These are phyloP conservation scores for Papilio glaucus DNA, from an alignment of 1,140 invertebrate genomes.

Conservation along the genomic window DNA sequence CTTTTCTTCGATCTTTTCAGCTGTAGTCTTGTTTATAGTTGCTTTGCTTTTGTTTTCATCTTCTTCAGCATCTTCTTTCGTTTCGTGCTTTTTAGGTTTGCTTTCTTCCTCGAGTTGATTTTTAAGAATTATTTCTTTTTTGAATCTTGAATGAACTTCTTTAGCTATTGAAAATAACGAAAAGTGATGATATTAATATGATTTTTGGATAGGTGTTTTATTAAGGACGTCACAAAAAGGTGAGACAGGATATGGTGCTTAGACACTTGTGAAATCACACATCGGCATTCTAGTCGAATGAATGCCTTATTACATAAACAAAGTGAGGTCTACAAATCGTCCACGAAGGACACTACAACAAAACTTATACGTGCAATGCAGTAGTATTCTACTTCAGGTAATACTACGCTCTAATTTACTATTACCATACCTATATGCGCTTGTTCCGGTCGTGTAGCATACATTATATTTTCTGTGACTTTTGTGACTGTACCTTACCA, in stretches of 20 bases:
- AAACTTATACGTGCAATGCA: slow-evolving; percentile 70
- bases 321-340: slow-evolving; percentile 46
- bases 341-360: slow-evolving; percentile 58
- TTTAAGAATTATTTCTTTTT: slow-evolving; percentile 69
- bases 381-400: slow-evolving; percentile 60
- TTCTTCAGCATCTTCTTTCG: slow-evolving; percentile 52
- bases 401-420: slow-evolving; percentile 62
- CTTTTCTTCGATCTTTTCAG: slow-evolving; percentile 67
- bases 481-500: slow-evolving; percentile 51
- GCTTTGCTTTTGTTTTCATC: slow-evolving; percentile 53
- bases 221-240: slow-evolving; percentile 66
- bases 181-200: slow-evolving; percentile 62
- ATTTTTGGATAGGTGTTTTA: slow-evolving; percentile 55
- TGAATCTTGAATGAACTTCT: slow-evolving; percentile 80
- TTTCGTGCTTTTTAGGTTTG: slow-evolving; percentile 50
- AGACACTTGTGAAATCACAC: slow-evolving; percentile 58
- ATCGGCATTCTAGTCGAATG: slow-evolving; percentile 72
- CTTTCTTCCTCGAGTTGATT: slow-evolving; percentile 66
- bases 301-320: slow-evolving; percentile 60
- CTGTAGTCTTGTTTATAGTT: slow-evolving; percentile 64
- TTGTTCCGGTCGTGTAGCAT: slow-evolving; percentile 46
- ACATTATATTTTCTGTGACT: slow-evolving; percentile 48
- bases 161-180: slow-evolving; percentile 79
- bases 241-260: slow-evolving; percentile 53
- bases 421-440: slow-evolving; percentile 61